Evolutionary conservation across 1,140 invertebrate genomes (phyloP).

Genomic region (Hylyphantes graminicola): DNA sequence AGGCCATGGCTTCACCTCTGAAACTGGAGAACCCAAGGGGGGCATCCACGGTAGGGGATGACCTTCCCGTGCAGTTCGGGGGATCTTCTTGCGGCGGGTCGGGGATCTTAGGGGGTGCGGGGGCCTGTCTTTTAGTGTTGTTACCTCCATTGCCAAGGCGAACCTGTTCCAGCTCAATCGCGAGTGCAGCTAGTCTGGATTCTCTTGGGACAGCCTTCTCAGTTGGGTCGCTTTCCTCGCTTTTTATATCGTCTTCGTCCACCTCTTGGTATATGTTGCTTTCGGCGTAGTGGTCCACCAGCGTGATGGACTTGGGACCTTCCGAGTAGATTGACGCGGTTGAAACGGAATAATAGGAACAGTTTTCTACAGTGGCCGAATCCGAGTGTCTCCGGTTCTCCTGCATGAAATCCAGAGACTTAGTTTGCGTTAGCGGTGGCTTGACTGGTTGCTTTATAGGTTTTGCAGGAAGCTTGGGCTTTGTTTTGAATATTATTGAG

Average conservation of each 20-base stretch:
- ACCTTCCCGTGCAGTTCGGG: conserved; percentile 26
- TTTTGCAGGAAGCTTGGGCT: conserved; percentile 36
- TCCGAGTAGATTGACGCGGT: not conserved
- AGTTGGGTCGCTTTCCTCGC: not conserved
- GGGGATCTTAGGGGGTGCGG: conserved; percentile 50
- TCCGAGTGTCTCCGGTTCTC: conserved; percentile 1
- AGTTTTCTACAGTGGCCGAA: not conserved
- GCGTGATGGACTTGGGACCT: not conserved
- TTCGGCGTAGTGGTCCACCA: conserved; percentile 49
- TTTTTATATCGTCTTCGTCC: conserved; percentile 15
- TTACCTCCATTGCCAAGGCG: conserved; percentile 26
- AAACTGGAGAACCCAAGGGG: conserved; percentile 30
- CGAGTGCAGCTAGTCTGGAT: conserved; percentile 55
- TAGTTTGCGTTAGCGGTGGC: not conserved
- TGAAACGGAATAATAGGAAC: conserved; percentile 19
- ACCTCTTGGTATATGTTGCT: conserved; percentile 56
- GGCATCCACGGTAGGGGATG: conserved; percentile 21
- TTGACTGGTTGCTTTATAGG: conserved; percentile 9
- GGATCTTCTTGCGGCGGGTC: conserved; percentile 53
- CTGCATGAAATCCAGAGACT: not conserved
- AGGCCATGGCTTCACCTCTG: conserved; percentile 27
- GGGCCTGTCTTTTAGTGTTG: conserved; percentile 53
- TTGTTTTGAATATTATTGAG: conserved; percentile 4
- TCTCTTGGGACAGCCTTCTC: conserved; percentile 19
- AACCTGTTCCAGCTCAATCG: conserved; percentile 56